A percentile compares a stretch with the other conserved stretches of the same genome.
phyloP scores from a whole-genome alignment of 92 coral and sea anemone species.

The Virgularia gustaviana region DNA sequence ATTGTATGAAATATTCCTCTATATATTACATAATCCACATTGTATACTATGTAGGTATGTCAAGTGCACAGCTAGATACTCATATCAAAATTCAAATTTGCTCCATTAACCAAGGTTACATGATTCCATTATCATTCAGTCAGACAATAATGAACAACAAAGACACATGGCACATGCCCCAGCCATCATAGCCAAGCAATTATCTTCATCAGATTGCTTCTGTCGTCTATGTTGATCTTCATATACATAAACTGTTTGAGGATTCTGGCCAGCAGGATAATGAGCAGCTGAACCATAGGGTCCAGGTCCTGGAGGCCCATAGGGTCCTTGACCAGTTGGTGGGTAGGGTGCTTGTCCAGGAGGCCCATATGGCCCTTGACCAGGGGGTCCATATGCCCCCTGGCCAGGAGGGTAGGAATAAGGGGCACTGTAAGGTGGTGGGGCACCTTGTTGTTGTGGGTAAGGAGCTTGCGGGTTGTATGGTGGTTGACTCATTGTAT shows the following conservation, averaged over 20 bases:
- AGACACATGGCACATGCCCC: slow-evolving; percentile 88
- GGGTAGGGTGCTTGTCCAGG: slow-evolving; percentile 37
- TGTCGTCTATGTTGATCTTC: slow-evolving; percentile 51
- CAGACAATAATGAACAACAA: slow-evolving; percentile 80
- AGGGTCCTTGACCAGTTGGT: slow-evolving; percentile 42
- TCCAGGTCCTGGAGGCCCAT: slow-evolving; percentile 55
- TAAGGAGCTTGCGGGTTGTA: slow-evolving; percentile 60
- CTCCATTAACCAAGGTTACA: slow-evolving; percentile 6
- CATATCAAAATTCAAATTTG: no score
- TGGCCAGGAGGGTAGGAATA: slow-evolving; percentile 52
- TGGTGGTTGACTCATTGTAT: slow-evolving; percentile 65
- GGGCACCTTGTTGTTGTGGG: slow-evolving; percentile 69
- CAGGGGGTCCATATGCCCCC: slow-evolving; percentile 13
- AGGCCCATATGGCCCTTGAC: slow-evolving; percentile 22
- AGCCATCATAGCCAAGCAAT: slow-evolving; percentile 65
- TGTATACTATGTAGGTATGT: no score
- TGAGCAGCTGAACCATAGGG: slow-evolving; percentile 35
- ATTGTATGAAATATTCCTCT: no score
- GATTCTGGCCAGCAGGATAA: slow-evolving; percentile 66
- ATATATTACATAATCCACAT: no score
- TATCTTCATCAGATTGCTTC: slow-evolving; percentile 61
- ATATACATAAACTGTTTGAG: slow-evolving; percentile 90
- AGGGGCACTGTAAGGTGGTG: slow-evolving; percentile 65
- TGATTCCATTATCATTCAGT: slow-evolving; percentile 16
- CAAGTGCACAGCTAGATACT: no score